Base-by-base conservation (phyloP, 2,113 vertebrate genomes). In the Dicaeum eximium region DNA sequence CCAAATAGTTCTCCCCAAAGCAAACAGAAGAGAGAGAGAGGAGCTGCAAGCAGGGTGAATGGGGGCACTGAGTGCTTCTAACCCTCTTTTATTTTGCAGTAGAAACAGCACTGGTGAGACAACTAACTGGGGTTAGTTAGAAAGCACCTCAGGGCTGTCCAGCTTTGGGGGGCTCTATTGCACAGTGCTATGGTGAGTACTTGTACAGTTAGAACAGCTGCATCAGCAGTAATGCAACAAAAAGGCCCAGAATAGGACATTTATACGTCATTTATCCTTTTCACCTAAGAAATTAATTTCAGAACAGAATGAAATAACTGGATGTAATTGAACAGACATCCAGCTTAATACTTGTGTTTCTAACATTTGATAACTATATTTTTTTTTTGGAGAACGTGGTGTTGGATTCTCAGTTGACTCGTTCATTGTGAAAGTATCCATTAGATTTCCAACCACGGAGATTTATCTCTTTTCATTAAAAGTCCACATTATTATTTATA, bases 391-490 rank as follows among this genome's bases (percentile, higher is more conserved):
- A 91, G 73, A 94, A 66, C 9, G 22, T 1, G 0, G 70, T 93
- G 67, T 79, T 90, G 28, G 58, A 70, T 42, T 93, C 33, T 92
- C 92, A 42, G 50, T 38, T 85, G 87, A 85, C 81, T 93, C 83
- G 83, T 94, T 83, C 53, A 44, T 88, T 94, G 72, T 61, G 60
- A 48, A 86, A 87, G 66, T n/a, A 96, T 81, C 73, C 66, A 64
- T 82, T 71, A 83, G 47, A 88, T 93, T 94, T 92, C 81, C 77
- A 95, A 28, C 27, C 37, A 79, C 48, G 66, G 38, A 88, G 72
- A 89, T 91, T 95, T 96, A 94, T 96, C 81, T 65, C 50, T 93
- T 86, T 94, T 91, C 56, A 94, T 82, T 91, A 72, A 66, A 95
- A 95, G 70, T 38, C 48, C 82, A 83, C 65, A 66, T 78, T 58